Evolutionary conservation across 2,113 vertebrate genomes (phyloP).

Genomic region (Platanista minor): DNA sequence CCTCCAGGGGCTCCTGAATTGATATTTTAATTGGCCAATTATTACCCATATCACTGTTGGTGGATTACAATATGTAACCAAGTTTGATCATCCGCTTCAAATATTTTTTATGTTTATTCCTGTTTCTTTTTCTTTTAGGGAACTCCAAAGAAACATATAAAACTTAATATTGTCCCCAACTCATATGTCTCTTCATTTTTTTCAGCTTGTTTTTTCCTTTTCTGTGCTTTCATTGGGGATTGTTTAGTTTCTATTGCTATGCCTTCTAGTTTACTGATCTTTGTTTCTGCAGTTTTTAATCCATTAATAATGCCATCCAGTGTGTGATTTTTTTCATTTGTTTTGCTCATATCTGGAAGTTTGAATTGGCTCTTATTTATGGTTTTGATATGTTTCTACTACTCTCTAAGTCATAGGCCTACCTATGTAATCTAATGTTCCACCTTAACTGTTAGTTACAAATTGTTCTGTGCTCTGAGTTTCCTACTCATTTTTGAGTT

Average conservation of each 20-base stretch:
- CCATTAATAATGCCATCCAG: background rate
- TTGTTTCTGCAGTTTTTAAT: background rate
- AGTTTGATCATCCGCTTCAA: background rate
- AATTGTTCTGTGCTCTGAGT: background rate
- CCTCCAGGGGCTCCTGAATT: background rate
- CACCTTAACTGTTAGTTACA: background rate
- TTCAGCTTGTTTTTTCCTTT: background rate
- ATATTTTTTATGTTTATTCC: background rate
- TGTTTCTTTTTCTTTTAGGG: background rate
- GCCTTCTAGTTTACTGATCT: background rate
- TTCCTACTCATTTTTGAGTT: background rate
- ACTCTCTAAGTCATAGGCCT: background rate
- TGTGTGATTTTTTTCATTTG: background rate
- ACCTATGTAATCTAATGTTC: background rate
- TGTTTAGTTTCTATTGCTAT: background rate
- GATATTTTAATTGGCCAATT: conserved; percentile 32
- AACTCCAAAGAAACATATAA: background rate
- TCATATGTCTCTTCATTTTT: background rate
- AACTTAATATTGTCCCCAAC: background rate
- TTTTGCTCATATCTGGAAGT: background rate
- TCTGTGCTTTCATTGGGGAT: background rate
- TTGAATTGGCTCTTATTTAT: background rate
- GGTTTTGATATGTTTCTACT: background rate
- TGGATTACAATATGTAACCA: background rate
- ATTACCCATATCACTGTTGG: background rate